These are phyloP conservation scores for Pseudoips prasinana DNA, from an alignment of 2,888 invertebrate genomes.

Conservation along the genomic window DNA sequence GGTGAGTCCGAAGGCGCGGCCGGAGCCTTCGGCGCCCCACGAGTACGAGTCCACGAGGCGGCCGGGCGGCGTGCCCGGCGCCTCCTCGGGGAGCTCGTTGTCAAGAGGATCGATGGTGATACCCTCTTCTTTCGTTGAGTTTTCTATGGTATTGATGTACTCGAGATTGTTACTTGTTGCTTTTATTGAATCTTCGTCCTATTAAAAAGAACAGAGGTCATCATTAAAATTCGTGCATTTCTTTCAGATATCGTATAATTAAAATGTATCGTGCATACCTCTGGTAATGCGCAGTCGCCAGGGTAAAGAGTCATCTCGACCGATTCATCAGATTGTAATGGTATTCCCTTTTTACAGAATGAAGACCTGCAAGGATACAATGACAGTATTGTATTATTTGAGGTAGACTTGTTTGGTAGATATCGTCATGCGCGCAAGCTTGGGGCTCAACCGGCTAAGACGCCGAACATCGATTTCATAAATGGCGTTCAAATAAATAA, in stretches of 20 bases:
- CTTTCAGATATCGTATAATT: no score
- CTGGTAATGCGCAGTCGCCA: constrained; percentile 88
- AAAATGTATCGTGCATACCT: constrained; percentile 56
- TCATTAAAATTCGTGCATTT: no score
- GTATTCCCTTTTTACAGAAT: constrained; percentile 88
- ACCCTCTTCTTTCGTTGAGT: constrained; percentile 45
- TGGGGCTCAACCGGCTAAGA: no score
- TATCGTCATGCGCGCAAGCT: no score
- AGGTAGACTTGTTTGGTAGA: no score
- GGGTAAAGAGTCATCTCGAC: constrained; percentile 88
- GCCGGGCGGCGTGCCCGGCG: constrained; percentile 54
- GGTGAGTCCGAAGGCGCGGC: constrained; percentile 84
- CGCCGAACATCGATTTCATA: no score
- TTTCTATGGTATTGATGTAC: constrained; percentile 40
- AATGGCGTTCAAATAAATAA: no score
- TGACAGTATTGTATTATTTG: no score
- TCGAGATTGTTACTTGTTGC: constrained; percentile 41
- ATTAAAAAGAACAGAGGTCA: constrained; percentile 18
- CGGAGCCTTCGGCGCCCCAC: constrained; percentile 79
- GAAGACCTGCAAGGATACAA: constrained; percentile 83
- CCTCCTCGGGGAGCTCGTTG: constrained; percentile 69
- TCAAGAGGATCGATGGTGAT: constrained; percentile 56
- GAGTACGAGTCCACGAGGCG: constrained; percentile 72
- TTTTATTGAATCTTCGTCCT: constrained; percentile 48
- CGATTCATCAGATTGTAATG: constrained; percentile 87